Base-by-base conservation (phyloP, 92 coral and sea anemone genomes). In the Zoanthus sociatus region DNA sequence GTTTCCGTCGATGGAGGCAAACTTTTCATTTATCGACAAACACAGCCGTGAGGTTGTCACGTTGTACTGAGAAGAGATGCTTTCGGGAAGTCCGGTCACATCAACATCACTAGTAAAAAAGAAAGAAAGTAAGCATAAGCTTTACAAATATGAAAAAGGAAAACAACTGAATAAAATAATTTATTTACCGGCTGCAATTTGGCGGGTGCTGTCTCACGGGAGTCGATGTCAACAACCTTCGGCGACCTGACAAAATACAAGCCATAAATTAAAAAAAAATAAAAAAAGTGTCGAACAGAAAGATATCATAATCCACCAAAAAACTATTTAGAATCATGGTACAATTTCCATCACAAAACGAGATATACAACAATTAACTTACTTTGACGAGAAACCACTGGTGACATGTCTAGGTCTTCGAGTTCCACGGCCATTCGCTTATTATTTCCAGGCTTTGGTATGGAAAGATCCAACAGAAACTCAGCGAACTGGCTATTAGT, bases 401-500 rank as follows among this genome's bases (percentile, higher is more conserved):
- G 55, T 73, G 78, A 73, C 58, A 73, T 73, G 58, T 73, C 78
- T 14, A 45, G 78, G 56, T 73, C 78, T 73, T 73, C 31, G 78
- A 73, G 56, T 46, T 73, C 78, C 78, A 73, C 31, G 32, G 78
- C 58, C 56, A 46, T 73, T 46, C 14, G 78, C 58, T 5, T 73
- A 4, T 73, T 73, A 73, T 7, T 73, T 16, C 46, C 54, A 42
- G 78, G 21, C 1, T 56, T 45, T n/a, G 66, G 64, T 51, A 50
- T 26, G 33, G 66, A 20, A 76, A 76, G 66, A 76, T 76, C 81
- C 18, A 76, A 76, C 81, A 76, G 81, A 45, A 76, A 76, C 66
- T 53, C 81, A 50, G 81, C 66, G 46, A 76, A 50, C 37, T 76
- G 81, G 81, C 81, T 76, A 21, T 76, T 51, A n/a, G 81, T 76